Base-by-base conservation (phyloP, 2,797 vertebrate genomes). In the Chanos chanos region DNA sequence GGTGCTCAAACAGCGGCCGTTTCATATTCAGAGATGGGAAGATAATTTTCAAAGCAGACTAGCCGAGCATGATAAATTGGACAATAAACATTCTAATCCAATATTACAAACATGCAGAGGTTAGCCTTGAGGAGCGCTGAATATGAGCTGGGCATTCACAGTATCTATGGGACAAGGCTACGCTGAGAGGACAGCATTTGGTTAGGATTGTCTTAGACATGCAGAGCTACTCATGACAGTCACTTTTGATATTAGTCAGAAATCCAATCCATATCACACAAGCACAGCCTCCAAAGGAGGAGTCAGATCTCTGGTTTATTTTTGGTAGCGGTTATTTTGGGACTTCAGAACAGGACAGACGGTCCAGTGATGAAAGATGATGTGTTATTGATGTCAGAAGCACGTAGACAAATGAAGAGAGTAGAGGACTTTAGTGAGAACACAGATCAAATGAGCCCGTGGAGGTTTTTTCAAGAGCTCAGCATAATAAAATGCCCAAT, bases 41-140 rank as follows among this genome's bases (percentile, higher is more conserved):
- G 74, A 83, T 77, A 80, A 82, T 77, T 83, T 77, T 77, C 76
- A 74, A 65, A 68, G 74, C 77, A 75, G 76, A 81, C 73, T 79
- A 85, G 82, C 70, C 59, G 66, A 78, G 76, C 75, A 72, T 85
- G 85, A 87, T 86, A 78, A 86, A 88, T 88, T 83, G 79, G 72
- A 88, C 83, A 84, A 87, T 87, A 87, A 89, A 87, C 77, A 75
- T 64, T 78, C 53, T 80, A 87, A 87, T 83, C 74, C 77, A 76
- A 74, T 70, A 77, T 78, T 72, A 70, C 72, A 74, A 80, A 87
- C 77, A 70, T 76, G 78, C 65, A 64, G 58, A 50, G 77, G 67
- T n/a, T n/a, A 71, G 71, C 57, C 77, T 81, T 81, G 81, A 77
- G 74, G 61, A 22, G 64, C 43, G 65, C 64, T 77, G 68, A 81